These are phyloP conservation scores for Rotaria sp. DNA, from an alignment of 2,888 invertebrate genomes.

Conservation along the genomic window DNA sequence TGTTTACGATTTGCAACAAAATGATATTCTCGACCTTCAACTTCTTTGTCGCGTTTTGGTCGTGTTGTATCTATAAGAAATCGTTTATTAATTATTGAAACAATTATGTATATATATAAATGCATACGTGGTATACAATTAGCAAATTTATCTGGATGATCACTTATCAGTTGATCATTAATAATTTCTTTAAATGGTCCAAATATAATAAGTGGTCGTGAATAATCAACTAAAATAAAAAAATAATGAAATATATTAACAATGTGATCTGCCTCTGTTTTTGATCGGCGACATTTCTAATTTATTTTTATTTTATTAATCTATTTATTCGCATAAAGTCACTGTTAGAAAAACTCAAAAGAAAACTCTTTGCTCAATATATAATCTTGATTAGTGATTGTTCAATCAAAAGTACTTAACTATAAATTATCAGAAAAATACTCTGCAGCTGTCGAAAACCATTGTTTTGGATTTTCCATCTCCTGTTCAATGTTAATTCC, in stretches of 20 bases:
- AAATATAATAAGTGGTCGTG: slow-evolving; percentile 92
- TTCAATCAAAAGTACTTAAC: too few species aligned
- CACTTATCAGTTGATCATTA: slow-evolving; percentile 95
- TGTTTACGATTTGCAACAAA: slow-evolving; percentile 91
- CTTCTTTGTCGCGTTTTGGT: slow-evolving; percentile 87
- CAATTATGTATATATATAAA: background rate
- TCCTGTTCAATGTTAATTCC: too few species aligned
- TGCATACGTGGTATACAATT: slow-evolving; percentile 97
- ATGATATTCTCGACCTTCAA: slow-evolving; percentile 95
- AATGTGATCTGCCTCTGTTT: background rate
- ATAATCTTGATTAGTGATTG: too few species aligned
- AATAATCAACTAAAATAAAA: slow-evolving; percentile 66
- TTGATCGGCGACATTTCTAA: background rate
- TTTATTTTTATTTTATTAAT: background rate
- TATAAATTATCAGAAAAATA: too few species aligned
- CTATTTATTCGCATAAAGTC: too few species aligned
- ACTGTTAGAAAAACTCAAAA: too few species aligned
- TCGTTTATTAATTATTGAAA: background rate
- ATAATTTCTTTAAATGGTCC: slow-evolving; percentile 97
- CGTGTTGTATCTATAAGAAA: slow-evolving; percentile 70
- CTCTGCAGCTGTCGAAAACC: too few species aligned
- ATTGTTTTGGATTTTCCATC: too few species aligned
- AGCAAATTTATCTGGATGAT: slow-evolving; percentile 95
- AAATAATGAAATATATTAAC: background rate
- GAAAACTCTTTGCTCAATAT: too few species aligned